Percentiles rank a stretch among this genome's conserved stretches.
Evolutionary conservation across 1,140 invertebrate genomes (phyloP).

Genomic region (Belonocnema kinseyi): DNA sequence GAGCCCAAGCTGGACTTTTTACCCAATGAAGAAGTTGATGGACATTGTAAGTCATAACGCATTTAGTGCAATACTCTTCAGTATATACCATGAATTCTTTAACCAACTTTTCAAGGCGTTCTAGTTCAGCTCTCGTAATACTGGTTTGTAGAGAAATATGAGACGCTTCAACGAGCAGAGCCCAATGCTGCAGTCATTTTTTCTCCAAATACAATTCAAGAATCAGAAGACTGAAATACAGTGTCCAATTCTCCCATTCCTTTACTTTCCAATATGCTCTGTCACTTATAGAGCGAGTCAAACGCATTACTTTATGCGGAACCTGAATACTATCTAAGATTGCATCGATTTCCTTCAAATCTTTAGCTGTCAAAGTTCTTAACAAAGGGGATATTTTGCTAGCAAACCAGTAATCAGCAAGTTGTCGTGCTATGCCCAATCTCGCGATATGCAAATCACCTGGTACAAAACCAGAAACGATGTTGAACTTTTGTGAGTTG

Average conservation of each 20-base stretch:
- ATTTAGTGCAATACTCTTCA: constrained; percentile 23
- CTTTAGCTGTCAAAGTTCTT: constrained; percentile 8
- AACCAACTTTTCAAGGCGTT: neutral
- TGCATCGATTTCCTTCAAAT: constrained; percentile 23
- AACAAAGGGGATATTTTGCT: neutral
- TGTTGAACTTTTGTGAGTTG: constrained; percentile 26
- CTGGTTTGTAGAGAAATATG: neutral
- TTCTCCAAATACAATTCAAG: too few relatives aligned
- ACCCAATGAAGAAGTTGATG: constrained; percentile 35
- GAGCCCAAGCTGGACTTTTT: constrained; percentile 34
- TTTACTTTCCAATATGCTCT: constrained; percentile 38
- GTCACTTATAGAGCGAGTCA: constrained; percentile 30
- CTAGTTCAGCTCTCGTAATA: neutral
- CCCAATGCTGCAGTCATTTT: constrained; percentile 32
- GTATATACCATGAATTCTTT: constrained; percentile 33
- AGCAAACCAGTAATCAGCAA: constrained; percentile 42
- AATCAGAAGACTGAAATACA: too few relatives aligned
- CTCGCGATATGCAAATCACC: constrained; percentile 44
- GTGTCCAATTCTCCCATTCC: neutral
- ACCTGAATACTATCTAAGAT: constrained; percentile 6
- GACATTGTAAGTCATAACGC: neutral
- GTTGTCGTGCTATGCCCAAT: constrained; percentile 40
- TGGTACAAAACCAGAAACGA: constrained; percentile 38
- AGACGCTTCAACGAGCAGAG: neutral
- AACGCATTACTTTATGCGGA: constrained; percentile 35